Evolutionary conservation across 2,113 vertebrate genomes (phyloP).

Genomic region (Cisticola juncidis): DNA sequence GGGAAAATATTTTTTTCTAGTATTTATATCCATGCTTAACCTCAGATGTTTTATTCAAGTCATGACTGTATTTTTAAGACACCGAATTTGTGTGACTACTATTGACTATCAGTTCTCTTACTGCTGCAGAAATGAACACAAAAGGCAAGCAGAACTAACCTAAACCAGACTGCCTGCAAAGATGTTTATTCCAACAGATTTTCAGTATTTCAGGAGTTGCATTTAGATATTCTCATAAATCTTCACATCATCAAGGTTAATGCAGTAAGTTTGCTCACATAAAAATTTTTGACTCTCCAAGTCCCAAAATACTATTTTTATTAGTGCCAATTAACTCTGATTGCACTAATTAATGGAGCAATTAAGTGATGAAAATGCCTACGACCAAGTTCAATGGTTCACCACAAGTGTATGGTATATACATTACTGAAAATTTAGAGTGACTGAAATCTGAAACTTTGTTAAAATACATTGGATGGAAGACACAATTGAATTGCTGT

Average conservation of each 20-base stretch:
- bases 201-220: background rate
- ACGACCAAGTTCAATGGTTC: background rate
- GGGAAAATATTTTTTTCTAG: background rate
- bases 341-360: background rate
- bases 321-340: background rate
- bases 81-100: background rate
- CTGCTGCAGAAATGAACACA: background rate
- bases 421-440: background rate
- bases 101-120: background rate
- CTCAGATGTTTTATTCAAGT: background rate
- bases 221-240: background rate
- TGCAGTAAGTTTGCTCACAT: background rate
- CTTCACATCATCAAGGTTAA: background rate
- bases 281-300: background rate
- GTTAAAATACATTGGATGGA: background rate
- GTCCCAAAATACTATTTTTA: background rate
- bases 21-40: background rate
- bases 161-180: background rate
- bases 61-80: background rate
- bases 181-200: background rate
- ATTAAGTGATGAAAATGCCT: background rate
- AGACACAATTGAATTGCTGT: background rate
- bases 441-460: background rate
- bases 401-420: background rate
- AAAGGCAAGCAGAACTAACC: background rate